A percentile compares a stretch with the other conserved stretches of the same genome.
Conservation (phyloP, 2,888 invertebrate species). For the Agrilus cyanescens region DNA sequence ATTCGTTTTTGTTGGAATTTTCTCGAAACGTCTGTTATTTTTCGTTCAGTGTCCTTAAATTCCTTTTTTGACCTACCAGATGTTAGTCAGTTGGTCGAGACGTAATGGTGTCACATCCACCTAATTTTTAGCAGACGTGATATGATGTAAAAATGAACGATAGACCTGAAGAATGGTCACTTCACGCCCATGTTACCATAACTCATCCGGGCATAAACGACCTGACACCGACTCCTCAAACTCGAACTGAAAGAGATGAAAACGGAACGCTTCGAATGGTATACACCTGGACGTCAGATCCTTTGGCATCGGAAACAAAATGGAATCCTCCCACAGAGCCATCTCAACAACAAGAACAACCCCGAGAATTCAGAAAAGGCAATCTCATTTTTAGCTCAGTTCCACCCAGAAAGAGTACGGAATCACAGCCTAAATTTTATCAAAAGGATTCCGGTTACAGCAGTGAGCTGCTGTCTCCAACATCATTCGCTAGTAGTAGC, state of each 20-base stretch:
- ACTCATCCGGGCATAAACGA: constrained; percentile 37
- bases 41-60: not conserved
- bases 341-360: constrained; percentile 11
- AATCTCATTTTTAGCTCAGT: constrained; percentile 43
- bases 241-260: constrained; percentile 33
- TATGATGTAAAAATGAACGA: constrained; percentile 1
- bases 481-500: constrained; percentile 27
- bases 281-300: constrained; percentile 37
- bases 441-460: constrained; percentile 35
- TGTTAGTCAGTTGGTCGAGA: no score
- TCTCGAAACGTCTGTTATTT: no score
- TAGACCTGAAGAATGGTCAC: constrained; percentile 51
- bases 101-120: no score
- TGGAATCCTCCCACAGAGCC: constrained; percentile 1
- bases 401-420: constrained; percentile 23
- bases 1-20: no score
- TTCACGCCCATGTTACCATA: constrained; percentile 55
- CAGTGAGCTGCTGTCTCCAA: constrained; percentile 40
- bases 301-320: constrained; percentile 10
- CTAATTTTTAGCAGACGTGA: not conserved
- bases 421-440: constrained; percentile 1
- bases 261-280: constrained; percentile 41
- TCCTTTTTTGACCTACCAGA: not conserved
- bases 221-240: constrained; percentile 31
- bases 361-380: constrained; percentile 40